Conservation (phyloP, 2,113 vertebrate species). For the Ceuthmochares aereus region DNA sequence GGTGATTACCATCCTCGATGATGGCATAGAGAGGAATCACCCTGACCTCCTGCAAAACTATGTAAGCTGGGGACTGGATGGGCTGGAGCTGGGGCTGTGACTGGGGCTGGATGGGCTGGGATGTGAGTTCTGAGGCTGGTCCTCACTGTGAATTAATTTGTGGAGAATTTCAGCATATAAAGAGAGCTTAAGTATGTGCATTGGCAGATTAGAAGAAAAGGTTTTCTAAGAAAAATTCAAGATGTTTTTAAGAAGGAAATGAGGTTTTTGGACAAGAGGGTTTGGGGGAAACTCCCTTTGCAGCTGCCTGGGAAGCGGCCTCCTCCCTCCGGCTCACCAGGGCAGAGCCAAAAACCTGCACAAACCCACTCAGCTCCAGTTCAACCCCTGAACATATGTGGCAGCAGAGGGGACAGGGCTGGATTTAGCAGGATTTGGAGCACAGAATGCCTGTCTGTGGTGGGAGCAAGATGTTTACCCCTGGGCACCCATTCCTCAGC, state of each 20-base stretch:
- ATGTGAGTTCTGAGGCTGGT: neutral
- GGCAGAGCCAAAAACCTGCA: constrained; percentile 14
- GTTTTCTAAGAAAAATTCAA: neutral
- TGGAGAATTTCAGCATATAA: neutral
- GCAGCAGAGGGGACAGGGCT: rapidly evolving
- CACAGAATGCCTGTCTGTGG: neutral
- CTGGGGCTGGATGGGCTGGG: constrained; percentile 58
- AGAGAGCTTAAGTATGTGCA: neutral
- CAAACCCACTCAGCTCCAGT: neutral
- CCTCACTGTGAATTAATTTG: neutral
- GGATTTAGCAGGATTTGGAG: neutral
- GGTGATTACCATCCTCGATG: constrained; percentile 84
- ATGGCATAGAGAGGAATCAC: constrained; percentile 84
- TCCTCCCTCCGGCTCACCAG: neutral
- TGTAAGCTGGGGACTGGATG: constrained; percentile 63
- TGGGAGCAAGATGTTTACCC: neutral
- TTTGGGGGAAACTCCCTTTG: constrained; percentile 39
- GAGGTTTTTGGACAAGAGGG: constrained; percentile 12
- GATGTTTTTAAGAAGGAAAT: constrained; percentile 45
- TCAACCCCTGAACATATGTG: rapidly evolving
- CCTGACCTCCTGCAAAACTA: constrained; percentile 84
- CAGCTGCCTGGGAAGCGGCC: constrained; percentile 26
- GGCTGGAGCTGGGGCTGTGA: neutral
- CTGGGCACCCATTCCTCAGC: neutral
- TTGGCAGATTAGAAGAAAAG: neutral